Percentiles rank a stretch among this genome's conserved stretches.
phyloP scores from a whole-genome alignment of 92 coral and sea anemone genomes.

The Pocillopora meandrina region DNA sequence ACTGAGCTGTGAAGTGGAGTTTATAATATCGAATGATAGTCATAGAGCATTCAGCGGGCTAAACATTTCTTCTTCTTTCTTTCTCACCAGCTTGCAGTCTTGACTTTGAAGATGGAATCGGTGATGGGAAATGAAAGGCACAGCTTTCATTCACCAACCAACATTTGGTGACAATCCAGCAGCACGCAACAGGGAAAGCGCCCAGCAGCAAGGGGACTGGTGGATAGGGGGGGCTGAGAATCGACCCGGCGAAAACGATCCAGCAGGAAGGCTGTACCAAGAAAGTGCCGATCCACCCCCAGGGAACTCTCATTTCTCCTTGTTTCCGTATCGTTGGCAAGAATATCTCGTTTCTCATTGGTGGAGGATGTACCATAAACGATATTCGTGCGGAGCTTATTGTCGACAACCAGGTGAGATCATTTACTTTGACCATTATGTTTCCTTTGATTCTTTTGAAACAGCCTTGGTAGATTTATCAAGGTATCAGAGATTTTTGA shows the following conservation, averaged over 20 bases:
- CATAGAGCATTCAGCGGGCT: too few species aligned
- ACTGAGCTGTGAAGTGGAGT: neutral
- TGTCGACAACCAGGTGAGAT: conserved; percentile 13
- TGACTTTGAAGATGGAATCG: conserved; percentile 60
- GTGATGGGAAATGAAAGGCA: conserved; percentile 56
- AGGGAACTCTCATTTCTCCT: conserved; percentile 67
- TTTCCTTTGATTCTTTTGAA: neutral
- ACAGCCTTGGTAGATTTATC: too few species aligned
- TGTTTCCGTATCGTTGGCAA: conserved; percentile 39
- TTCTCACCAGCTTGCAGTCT: conserved; percentile 28
- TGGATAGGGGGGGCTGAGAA: conserved; percentile 69
- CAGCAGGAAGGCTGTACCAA: conserved; percentile 39
- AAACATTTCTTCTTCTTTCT: neutral
- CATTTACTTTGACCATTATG: neutral
- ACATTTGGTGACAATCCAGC: conserved; percentile 65
- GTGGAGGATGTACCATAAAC: neutral
- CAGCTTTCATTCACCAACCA: conserved; percentile 56
- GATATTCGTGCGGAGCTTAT: conserved; percentile 51
- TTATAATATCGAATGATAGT: neutral
- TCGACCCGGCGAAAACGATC: conserved; percentile 37
- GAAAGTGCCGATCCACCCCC: conserved; percentile 16
- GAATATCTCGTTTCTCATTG: conserved; percentile 39
- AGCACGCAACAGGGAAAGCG: conserved; percentile 42
- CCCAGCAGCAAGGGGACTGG: conserved; percentile 62
- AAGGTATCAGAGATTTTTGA: too few species aligned